Evolutionary conservation across 2,113 vertebrate genomes (phyloP).

Genomic region (Grallaria varia): DNA sequence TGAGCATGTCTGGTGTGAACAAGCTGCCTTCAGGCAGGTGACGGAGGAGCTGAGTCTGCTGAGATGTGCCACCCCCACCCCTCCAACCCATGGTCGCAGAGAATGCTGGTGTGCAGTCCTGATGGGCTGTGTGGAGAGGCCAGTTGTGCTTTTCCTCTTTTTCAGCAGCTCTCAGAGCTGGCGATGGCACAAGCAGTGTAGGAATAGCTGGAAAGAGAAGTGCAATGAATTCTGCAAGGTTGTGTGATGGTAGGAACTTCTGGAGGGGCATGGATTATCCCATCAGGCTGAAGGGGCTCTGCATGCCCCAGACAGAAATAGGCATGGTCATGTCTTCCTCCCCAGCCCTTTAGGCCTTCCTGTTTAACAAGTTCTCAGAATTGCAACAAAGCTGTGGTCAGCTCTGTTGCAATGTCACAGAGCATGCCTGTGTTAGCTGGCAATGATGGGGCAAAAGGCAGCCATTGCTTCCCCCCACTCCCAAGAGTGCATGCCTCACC

Average conservation of each 20-base stretch:
- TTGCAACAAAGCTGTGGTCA: background rate
- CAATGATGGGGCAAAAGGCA: background rate
- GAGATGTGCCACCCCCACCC: background rate
- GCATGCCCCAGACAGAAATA: background rate
- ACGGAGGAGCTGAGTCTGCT: background rate
- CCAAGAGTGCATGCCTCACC: rapidly evolving
- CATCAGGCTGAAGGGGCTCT: background rate
- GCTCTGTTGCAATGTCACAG: background rate
- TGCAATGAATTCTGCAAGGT: background rate
- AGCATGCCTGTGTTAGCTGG: background rate
- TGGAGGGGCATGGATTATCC: background rate
- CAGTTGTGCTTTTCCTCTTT: background rate
- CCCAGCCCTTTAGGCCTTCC: background rate
- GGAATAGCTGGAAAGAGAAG: background rate
- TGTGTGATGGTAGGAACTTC: background rate
- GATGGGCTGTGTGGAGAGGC: background rate
- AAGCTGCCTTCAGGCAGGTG: background rate
- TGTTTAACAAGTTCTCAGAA: background rate
- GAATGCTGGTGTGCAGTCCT: rapidly evolving
- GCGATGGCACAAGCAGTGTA: background rate
- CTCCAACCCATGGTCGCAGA: background rate
- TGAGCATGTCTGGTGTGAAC: background rate
- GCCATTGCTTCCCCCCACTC: background rate
- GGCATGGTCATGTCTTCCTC: background rate
- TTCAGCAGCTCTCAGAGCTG: background rate